phyloP scores from a whole-genome alignment of 2,113 vertebrate species.

The Aptenodytes patagonicus region DNA sequence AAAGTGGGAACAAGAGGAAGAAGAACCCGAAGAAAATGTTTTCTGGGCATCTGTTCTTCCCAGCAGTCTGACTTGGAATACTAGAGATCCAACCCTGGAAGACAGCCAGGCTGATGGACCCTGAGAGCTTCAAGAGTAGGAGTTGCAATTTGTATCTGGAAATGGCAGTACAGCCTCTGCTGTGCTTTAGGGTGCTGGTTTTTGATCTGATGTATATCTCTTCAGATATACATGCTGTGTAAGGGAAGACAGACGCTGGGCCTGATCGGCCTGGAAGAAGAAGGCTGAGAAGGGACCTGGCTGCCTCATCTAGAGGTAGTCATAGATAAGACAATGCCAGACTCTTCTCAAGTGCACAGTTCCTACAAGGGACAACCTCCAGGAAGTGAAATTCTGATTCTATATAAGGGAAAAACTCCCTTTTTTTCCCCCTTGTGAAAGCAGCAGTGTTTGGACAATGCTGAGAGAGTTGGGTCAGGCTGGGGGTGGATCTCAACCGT shows the following conservation, averaged over 20 bases:
- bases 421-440: not conserved
- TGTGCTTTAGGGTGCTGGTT: not conserved
- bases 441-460: not conserved
- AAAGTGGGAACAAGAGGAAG: not conserved
- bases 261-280: not conserved
- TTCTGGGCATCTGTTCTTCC: not conserved
- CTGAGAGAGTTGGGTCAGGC: not conserved
- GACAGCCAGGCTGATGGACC: not conserved
- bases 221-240: not conserved
- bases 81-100: not conserved
- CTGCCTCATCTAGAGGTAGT: not conserved
- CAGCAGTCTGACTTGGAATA: not conserved
- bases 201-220: not conserved
- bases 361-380: not conserved
- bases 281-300: not conserved
- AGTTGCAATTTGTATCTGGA: not conserved
- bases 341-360: not conserved
- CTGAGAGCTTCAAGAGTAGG: not conserved
- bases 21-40: not conserved
- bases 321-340: not conserved
- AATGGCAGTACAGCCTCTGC: not conserved
- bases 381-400: not conserved
- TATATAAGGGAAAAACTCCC: not conserved
- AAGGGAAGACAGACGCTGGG: no score
- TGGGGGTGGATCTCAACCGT: not conserved